Evolutionary conservation across 2,797 vertebrate species (phyloP), one percentile per base, ranked within the genome.

Genomic region (Poliocrania exsul): DNA sequence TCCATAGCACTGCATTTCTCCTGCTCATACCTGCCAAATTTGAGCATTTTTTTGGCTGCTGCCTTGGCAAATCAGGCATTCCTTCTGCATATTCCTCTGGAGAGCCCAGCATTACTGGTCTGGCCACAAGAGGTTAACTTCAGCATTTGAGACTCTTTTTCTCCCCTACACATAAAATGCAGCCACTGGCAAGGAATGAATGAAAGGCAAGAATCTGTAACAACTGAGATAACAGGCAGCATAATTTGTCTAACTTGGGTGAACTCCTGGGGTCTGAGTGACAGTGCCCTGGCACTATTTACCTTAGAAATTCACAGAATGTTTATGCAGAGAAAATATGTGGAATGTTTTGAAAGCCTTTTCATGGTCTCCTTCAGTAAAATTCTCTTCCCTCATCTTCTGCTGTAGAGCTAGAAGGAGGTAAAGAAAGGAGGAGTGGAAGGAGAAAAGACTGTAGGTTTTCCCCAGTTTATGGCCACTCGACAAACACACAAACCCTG

Each of bases 141-240:
- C 80, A 91, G 77, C 69, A 31, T 13, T 0, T 49, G 79, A 86
- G 46, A 56, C 62, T 93, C n/a, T 51, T 86, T 49, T 86, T 79
- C 62, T 64, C 26, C 29, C 18, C 57, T 83, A 1, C 49, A 16
- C 44, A 37, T 72, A 29, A 94, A 87, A 86, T 84, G 37, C 69
- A 79, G 35, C 77, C 72, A 50, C 82, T 93, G 95, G 77, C 89
- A 77, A 66, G 54, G 56, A 79, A 64, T 91, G 89, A 97, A 94
- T 80, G 85, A 93, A 91, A 88, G 62, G 80, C 92, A 92, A 93
- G 91, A 57, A 92, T 64, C 82, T 88, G 67, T 80, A 82, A 81
- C 67, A 87, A 57, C 51, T 50, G 87, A 86, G 95, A 90, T 94
- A 94, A 81, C 7, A 5, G 75, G 91, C 78, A 90, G 60, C 66